These are phyloP conservation scores for Drosophila niveifrons DNA, from an alignment of 2,888 invertebrate species.

Conservation along the genomic window DNA sequence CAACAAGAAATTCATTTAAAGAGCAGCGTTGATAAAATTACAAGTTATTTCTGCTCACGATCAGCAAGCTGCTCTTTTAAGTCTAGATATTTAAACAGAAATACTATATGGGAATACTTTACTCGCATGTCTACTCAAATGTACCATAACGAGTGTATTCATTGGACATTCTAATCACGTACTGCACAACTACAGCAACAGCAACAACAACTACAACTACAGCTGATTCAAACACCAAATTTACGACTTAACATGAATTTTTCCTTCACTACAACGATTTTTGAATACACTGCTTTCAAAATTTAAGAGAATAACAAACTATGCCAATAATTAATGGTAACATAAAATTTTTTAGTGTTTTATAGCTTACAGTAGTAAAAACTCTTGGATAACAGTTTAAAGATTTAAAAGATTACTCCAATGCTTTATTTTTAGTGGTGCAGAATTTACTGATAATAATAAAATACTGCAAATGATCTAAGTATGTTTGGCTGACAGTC, in stretches of 20 bases:
- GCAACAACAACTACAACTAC: background rate
- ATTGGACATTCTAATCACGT: slow-evolving; percentile 62
- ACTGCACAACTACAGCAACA: slow-evolving; percentile 5
- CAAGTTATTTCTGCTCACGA: slow-evolving; percentile 33
- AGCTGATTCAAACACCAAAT: slow-evolving; percentile 18
- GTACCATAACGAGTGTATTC: slow-evolving; percentile 11
- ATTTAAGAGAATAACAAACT: too few relatives aligned
- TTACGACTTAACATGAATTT: background rate
- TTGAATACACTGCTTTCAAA: slow-evolving; percentile 13
- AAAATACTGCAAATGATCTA: too few relatives aligned
- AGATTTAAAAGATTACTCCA: too few relatives aligned
- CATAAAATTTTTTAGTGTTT: too few relatives aligned
- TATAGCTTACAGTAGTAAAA: too few relatives aligned
- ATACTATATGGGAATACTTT: background rate
- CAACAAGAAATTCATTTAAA: slow-evolving; percentile 11
- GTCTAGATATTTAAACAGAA: slow-evolving; percentile 23
- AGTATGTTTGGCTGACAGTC: too few relatives aligned
- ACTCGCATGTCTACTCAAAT: background rate
- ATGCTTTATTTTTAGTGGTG: too few relatives aligned
- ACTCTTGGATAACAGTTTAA: too few relatives aligned
- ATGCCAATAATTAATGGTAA: too few relatives aligned
- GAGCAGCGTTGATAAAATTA: slow-evolving; percentile 37
- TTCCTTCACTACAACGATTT: background rate
- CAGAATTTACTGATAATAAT: too few relatives aligned
- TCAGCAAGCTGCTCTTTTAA: slow-evolving; percentile 31